A percentile compares a stretch with the other conserved stretches of the same genome.
Evolutionary conservation across 2,797 vertebrate genomes (phyloP).

Genomic region (Macropus fuliginosus): DNA sequence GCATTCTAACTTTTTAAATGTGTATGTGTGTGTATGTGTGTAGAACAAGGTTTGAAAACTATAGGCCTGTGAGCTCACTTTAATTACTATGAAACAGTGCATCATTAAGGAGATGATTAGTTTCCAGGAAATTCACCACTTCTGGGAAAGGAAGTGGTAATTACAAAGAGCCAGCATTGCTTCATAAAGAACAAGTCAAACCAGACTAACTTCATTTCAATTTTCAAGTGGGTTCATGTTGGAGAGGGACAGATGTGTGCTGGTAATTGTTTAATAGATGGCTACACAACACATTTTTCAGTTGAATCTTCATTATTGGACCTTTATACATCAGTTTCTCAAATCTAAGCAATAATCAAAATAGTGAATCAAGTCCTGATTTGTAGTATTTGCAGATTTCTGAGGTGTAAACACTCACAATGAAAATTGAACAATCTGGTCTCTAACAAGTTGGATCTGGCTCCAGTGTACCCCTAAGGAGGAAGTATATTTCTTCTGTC

Average conservation of each 20-base stretch:
- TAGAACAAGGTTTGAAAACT: no score
- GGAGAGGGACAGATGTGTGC: background rate
- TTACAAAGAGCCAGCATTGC: background rate
- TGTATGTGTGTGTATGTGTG: no score
- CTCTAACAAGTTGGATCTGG: no score
- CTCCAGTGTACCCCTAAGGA: background rate
- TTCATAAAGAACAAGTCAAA: background rate
- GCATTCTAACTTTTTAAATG: no score
- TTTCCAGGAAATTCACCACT: background rate
- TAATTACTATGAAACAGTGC: background rate
- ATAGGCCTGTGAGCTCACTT: no score
- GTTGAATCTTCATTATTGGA: background rate
- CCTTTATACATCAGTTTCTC: background rate
- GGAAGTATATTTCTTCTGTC: background rate
- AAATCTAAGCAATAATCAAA: background rate
- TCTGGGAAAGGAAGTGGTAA: background rate
- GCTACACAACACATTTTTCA: background rate
- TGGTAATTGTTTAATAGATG: background rate
- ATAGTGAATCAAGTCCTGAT: background rate
- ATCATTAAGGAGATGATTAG: background rate
- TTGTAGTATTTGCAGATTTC: background rate
- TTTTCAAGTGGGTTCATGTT: background rate
- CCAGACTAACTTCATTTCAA: background rate
- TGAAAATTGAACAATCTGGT: background rate
- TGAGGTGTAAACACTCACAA: background rate